Base-by-base conservation (phyloP, 1,140 invertebrate genomes). In the Rhagoletis zephyria region DNA sequence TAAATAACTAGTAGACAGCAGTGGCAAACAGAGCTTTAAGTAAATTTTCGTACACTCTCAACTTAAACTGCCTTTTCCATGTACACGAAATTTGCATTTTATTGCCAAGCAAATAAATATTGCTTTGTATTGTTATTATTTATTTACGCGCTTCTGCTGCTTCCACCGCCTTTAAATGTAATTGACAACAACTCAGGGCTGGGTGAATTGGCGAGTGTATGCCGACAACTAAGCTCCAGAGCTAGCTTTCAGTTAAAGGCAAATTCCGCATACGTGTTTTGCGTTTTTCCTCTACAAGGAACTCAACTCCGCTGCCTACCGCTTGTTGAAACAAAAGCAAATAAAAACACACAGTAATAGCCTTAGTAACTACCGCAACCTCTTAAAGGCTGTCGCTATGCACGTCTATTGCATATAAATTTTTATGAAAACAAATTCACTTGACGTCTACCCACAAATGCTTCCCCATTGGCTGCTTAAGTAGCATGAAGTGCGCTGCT, bases 201-300 rank as follows among this genome's bases (percentile, higher is more conserved):
- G 16, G 67, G 67, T 42, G 16, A 74, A 74, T 10, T 56, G 51
- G 14, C 12, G 67, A 42, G 51, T 10, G 10, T 56, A 56, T 10
- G 51, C 51, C 42, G 67, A 3, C 14, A n/a, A 42, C 67, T 40
- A 30, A 4, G 40, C 14, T n/a, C 67, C 48, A 81, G 4, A 63
- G 9, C 4, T 63, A 14, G 74, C 74, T 59, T 9, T 12, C 9
- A 19, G 16, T 16, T 56, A 81, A 45, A 19, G 56, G 45, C 19
- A 81, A 56, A 81, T 81, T 81, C 74, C 74, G 74, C 12, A n/a
- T 81, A 81, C 48, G 74, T 81, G 74, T 81, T 81, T 56, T 19
- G 74, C 48, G 48, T 81, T 63, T 16, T 63, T 5, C 51, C 51
- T 3, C 40, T 45, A n/a, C 67, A 74, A 45, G 67, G 67, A 48